Evolutionary conservation across 2,888 invertebrate genomes (phyloP).

Genomic region (Mythimna vitellina): DNA sequence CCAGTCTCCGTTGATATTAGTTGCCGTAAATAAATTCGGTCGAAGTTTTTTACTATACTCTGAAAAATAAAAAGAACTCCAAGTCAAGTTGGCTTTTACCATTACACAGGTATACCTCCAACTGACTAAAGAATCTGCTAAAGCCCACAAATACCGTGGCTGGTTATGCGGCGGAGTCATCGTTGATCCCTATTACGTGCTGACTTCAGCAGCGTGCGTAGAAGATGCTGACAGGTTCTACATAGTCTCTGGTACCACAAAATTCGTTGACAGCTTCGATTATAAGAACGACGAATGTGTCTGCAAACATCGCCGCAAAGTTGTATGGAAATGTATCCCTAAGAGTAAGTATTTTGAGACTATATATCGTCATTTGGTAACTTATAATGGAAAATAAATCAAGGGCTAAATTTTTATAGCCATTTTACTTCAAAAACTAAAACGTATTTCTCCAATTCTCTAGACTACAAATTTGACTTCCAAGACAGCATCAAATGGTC

Average conservation of each 20-base stretch:
- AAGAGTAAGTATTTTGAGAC: constrained; percentile 79
- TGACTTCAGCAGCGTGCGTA: constrained; percentile 87
- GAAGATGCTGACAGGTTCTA: constrained; percentile 88
- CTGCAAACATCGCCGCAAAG: constrained; percentile 82
- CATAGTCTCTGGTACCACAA: constrained; percentile 84
- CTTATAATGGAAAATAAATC: too few relatives aligned
- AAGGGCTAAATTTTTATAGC: too few relatives aligned
- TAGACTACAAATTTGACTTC: constrained; percentile 88
- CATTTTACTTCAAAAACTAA: neutral
- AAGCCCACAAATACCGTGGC: constrained; percentile 85
- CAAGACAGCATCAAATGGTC: constrained; percentile 89
- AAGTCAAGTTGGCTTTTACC: neutral
- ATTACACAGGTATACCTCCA: constrained; percentile 82
- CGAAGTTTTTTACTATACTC: neutral
- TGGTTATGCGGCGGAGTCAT: constrained; percentile 88
- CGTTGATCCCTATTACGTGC: constrained; percentile 80
- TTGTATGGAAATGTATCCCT: constrained; percentile 88
- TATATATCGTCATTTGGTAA: too few relatives aligned
- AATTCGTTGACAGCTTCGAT: constrained; percentile 84
- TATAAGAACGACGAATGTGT: constrained; percentile 83
- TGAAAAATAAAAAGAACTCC: neutral
- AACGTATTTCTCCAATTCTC: constrained; percentile 11
- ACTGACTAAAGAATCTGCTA: constrained; percentile 86
- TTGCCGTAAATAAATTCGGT: neutral
- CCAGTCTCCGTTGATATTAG: neutral